Evolutionary conservation across 2,113 vertebrate genomes (phyloP).

Genomic region (Anguilla japonica): DNA sequence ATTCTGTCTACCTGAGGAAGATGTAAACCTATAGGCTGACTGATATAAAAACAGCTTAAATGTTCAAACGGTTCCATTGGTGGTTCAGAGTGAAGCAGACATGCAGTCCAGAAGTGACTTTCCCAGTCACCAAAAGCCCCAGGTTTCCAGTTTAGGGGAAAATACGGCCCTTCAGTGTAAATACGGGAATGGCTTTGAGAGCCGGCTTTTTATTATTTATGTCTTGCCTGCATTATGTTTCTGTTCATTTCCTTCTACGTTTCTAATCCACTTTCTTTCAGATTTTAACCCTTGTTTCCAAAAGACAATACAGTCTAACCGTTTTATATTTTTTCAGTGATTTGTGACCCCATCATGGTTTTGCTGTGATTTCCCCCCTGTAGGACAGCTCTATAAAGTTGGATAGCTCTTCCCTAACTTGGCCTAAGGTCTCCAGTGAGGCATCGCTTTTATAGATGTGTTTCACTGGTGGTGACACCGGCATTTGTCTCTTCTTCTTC

Average conservation of each 20-base stretch:
- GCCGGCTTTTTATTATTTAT: neutral
- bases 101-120: neutral
- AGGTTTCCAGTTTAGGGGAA: neutral
- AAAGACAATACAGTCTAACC: neutral
- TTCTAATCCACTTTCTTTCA: slow-evolving; percentile 1
- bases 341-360: neutral
- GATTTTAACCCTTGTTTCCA: neutral
- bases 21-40: no score
- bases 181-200: neutral
- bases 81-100: neutral
- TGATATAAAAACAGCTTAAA: no score
- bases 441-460: neutral
- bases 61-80: no score
- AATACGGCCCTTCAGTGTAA: neutral
- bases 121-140: neutral
- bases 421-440: neutral
- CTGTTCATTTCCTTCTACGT: neutral
- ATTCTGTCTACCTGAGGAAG: no score
- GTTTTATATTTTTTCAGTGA: neutral
- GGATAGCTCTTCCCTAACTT: neutral
- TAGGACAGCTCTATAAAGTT: neutral
- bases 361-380: neutral
- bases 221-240: neutral
- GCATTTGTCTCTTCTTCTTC: neutral
- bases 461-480: neutral